A percentile compares a stretch with the other conserved stretches of the same genome.
Evolutionary conservation across 2,888 invertebrate genomes (phyloP).

Genomic region (Fabriciana adippe): DNA sequence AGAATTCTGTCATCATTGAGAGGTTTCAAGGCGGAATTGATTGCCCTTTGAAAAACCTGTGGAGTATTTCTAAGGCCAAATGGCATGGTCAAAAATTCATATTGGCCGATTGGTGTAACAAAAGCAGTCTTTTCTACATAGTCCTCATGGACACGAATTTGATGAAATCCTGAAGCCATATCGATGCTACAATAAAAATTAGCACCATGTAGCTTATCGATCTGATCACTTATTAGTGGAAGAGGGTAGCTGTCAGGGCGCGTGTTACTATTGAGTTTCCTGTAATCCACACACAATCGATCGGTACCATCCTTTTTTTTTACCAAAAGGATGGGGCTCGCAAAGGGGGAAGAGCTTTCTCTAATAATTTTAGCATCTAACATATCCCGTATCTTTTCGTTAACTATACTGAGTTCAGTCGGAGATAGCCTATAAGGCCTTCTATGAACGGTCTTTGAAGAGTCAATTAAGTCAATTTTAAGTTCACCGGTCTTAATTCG

Average conservation of each 20-base stretch:
- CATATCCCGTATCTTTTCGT: background rate
- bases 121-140: constrained; percentile 8
- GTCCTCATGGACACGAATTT: background rate
- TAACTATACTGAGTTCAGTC: background rate
- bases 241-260: constrained; percentile 35
- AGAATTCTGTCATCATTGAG: background rate
- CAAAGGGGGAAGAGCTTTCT: constrained; percentile 28
- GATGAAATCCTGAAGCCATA: constrained; percentile 11
- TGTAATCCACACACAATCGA: constrained; percentile 36
- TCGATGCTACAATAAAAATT: background rate
- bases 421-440: background rate
- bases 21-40: background rate
- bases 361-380: constrained; percentile 26
- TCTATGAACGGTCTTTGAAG: background rate
- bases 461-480: background rate
- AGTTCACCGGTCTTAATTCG: constrained; percentile 7
- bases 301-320: constrained; percentile 27
- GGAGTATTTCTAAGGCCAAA: constrained; percentile 8
- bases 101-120: constrained; percentile 17
- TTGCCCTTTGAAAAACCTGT: constrained; percentile 1
- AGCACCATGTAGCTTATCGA: background rate
- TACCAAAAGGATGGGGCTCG: constrained; percentile 33
- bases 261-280: constrained; percentile 36
- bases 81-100: constrained; percentile 18
- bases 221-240: constrained; percentile 26